A percentile compares a stretch with the other conserved stretches of the same genome.
phyloP scores from a whole-genome alignment of 1,140 invertebrate species.

The Micrasema longulum region DNA sequence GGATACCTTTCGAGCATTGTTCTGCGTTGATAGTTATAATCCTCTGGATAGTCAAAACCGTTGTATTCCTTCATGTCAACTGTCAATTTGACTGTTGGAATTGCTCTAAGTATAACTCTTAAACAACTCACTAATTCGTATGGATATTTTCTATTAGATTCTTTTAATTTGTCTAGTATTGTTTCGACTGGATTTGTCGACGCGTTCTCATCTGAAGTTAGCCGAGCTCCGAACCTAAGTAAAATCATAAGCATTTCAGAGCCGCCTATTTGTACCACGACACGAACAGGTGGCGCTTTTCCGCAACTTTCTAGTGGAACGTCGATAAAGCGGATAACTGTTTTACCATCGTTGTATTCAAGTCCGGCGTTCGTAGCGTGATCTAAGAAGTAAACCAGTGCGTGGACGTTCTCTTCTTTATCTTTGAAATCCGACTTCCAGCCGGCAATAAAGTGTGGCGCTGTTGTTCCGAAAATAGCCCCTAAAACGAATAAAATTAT shows the following conservation, averaged over 20 bases:
- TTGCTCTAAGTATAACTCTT: slow-evolving; percentile 73
- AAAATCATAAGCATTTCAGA: slow-evolving; percentile 80
- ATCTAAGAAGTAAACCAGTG: slow-evolving; percentile 80
- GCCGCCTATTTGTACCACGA: slow-evolving; percentile 77
- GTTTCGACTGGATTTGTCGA: slow-evolving; percentile 68
- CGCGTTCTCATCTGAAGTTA: slow-evolving; percentile 66
- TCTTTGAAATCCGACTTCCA: slow-evolving; percentile 87
- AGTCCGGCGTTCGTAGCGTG: slow-evolving; percentile 74
- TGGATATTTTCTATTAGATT: slow-evolving; percentile 73
- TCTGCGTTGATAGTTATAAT: slow-evolving; percentile 67
- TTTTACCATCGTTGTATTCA: slow-evolving; percentile 66
- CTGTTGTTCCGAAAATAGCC: slow-evolving; percentile 81
- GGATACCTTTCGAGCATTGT: slow-evolving; percentile 74
- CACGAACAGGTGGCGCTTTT: slow-evolving; percentile 73
- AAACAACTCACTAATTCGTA: slow-evolving; percentile 76
- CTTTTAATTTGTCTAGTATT: slow-evolving; percentile 74
- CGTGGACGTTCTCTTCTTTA: slow-evolving; percentile 79
- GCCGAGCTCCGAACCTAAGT: slow-evolving; percentile 75
- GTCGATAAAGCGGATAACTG: slow-evolving; percentile 75
- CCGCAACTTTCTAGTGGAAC: slow-evolving; percentile 84
- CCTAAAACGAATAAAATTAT: slow-evolving; percentile 61
- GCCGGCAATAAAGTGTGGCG: slow-evolving; percentile 82
- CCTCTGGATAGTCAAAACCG: slow-evolving; percentile 59
- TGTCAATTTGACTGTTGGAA: slow-evolving; percentile 65
- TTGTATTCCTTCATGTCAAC: slow-evolving; percentile 59